These are phyloP conservation scores for Ceramica pisi DNA, from an alignment of 2,888 invertebrate genomes.

Conservation along the genomic window DNA sequence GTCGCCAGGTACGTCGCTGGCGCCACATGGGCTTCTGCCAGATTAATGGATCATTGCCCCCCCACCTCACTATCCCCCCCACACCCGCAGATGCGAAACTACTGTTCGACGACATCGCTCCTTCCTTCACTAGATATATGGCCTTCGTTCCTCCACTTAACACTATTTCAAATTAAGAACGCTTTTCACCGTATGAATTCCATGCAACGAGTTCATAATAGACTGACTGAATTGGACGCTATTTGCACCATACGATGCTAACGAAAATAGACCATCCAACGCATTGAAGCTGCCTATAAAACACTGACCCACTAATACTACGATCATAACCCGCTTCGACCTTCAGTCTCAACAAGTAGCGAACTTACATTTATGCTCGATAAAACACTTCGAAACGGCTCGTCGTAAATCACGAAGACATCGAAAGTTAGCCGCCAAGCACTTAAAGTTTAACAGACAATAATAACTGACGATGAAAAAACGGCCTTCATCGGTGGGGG, in stretches of 20 bases:
- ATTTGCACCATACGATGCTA: slow-evolving; percentile 68
- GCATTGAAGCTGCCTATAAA: slow-evolving; percentile 72
- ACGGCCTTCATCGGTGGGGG: slow-evolving; percentile 79
- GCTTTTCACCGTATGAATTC: slow-evolving; percentile 49
- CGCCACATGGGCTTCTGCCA: slow-evolving; percentile 95
- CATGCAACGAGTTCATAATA: slow-evolving; percentile 57
- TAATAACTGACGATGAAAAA: slow-evolving; percentile 89
- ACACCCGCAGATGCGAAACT: slow-evolving; percentile 84
- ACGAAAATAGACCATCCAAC: slow-evolving; percentile 66
- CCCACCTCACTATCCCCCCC: slow-evolving; percentile 80
- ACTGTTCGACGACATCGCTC: slow-evolving; percentile 86
- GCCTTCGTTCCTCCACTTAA: slow-evolving; percentile 78
- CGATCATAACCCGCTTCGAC: slow-evolving; percentile 78
- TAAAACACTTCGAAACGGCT: slow-evolving; percentile 89
- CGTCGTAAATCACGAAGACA: slow-evolving; percentile 89
- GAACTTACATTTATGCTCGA: slow-evolving; percentile 90
- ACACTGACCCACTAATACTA: slow-evolving; percentile 84
- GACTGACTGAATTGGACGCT: slow-evolving; percentile 51
- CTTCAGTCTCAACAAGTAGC: slow-evolving; percentile 89
- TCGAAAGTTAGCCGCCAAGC: slow-evolving; percentile 89
- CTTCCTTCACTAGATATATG: slow-evolving; percentile 84
- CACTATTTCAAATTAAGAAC: slow-evolving; percentile 71
- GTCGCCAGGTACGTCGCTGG: slow-evolving; percentile 91
- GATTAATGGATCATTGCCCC: slow-evolving; percentile 96
- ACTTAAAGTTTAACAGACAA: slow-evolving; percentile 91